Conservation (phyloP, 1,140 invertebrate genomes). For the Pteromalus puparum region DNA sequence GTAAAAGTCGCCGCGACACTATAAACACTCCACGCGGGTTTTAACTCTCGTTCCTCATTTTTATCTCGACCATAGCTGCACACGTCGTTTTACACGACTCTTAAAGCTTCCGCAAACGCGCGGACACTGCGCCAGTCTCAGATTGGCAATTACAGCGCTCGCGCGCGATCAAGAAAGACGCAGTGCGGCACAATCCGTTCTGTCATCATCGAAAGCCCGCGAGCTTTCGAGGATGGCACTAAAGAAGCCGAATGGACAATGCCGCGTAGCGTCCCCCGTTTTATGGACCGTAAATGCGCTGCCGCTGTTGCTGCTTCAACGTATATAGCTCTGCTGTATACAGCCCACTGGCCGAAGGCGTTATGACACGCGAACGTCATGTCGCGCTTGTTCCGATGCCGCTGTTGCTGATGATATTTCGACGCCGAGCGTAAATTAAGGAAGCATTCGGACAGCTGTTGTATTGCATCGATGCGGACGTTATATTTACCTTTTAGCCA, state of each 20-base stretch:
- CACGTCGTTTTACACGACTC: neutral
- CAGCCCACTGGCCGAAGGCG: neutral
- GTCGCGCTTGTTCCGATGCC: neutral
- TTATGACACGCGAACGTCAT: neutral
- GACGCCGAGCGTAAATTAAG: neutral
- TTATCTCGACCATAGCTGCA: neutral
- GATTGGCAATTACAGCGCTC: constrained; percentile 10
- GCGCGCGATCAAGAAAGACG: neutral
- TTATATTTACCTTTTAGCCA: too few species aligned
- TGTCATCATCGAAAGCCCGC: neutral
- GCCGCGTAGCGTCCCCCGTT: neutral
- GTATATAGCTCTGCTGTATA: neutral
- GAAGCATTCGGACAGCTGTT: neutral
- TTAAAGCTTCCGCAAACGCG: neutral
- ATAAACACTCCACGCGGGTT: neutral
- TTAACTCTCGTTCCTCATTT: neutral
- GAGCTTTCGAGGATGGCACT: constrained; percentile 9
- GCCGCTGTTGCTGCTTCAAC: neutral
- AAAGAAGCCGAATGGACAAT: constrained; percentile 27
- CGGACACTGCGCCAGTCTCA: neutral
- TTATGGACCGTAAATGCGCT: constrained; percentile 27
- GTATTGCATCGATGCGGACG: neutral
- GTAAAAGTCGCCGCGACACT: too few species aligned
- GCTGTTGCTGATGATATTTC: neutral
- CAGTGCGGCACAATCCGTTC: neutral